Percentiles rank a stretch among this genome's conserved stretches.
Evolutionary conservation across 2,797 vertebrate genomes (phyloP).

Genomic region (Denticeps clupeoides): DNA sequence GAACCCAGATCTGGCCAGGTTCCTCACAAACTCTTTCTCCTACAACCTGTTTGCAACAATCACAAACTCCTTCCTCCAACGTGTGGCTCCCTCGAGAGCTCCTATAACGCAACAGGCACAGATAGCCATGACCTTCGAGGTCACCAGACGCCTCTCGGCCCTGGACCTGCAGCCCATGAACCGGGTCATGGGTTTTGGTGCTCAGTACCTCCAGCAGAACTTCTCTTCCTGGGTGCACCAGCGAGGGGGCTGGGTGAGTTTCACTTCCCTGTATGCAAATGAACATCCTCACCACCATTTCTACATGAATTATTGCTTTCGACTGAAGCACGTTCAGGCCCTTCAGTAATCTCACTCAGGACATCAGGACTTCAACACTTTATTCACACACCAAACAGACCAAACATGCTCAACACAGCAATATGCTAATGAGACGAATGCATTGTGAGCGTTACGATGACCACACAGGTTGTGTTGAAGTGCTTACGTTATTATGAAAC

Average conservation of each 20-base stretch:
- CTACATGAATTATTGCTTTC: too few relatives aligned
- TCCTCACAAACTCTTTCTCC: conserved; percentile 19
- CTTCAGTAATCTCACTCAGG: too few relatives aligned
- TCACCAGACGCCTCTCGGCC: conserved; percentile 34
- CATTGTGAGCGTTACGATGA: too few relatives aligned
- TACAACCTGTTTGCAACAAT: conserved; percentile 33
- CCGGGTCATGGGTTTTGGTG: conserved; percentile 31
- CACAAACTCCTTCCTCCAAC: conserved; percentile 16
- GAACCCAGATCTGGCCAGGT: conserved; percentile 16
- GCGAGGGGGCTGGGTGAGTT: conserved; percentile 42
- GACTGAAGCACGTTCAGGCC: too few relatives aligned
- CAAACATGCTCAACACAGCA: too few relatives aligned
- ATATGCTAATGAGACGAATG: too few relatives aligned
- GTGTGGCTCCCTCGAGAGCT: neutral
- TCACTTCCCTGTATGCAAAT: neutral
- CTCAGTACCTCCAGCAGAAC: conserved; percentile 26
- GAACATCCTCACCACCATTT: too few relatives aligned
- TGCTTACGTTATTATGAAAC: too few relatives aligned
- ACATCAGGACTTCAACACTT: too few relatives aligned
- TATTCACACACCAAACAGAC: too few relatives aligned
- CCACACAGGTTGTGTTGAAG: too few relatives aligned
- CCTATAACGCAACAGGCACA: conserved; percentile 16
- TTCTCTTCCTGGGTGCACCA: conserved; percentile 35
- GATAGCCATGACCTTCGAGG: conserved; percentile 39
- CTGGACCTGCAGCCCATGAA: conserved; percentile 31